These are phyloP conservation scores for Amia ocellicauda DNA, from an alignment of 2,113 vertebrate species.

Conservation along the genomic window DNA sequence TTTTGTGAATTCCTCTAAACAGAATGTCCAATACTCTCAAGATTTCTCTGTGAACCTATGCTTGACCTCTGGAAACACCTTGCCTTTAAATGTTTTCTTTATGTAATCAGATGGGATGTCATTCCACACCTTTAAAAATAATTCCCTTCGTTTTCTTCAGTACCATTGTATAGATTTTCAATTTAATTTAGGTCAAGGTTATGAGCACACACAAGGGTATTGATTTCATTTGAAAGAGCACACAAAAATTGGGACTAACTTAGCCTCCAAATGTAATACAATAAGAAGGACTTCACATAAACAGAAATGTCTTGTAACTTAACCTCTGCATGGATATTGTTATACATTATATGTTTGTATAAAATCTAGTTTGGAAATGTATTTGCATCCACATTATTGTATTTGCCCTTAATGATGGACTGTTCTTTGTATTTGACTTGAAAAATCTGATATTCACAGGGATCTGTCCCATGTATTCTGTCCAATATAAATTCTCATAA, in stretches of 20 bases:
- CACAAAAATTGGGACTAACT: constrained; percentile 44
- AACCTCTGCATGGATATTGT: neutral
- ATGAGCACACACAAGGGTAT: constrained; percentile 53
- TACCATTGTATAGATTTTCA: constrained; percentile 59
- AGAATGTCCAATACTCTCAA: neutral
- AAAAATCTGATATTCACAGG: no score
- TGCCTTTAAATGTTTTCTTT: constrained; percentile 18
- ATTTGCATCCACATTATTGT: no score
- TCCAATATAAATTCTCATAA: no score
- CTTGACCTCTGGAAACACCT: constrained; percentile 4
- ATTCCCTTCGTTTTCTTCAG: constrained; percentile 53
- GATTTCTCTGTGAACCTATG: constrained; percentile 5
- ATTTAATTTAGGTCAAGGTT: constrained; percentile 61
- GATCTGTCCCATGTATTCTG: no score
- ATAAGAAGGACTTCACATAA: constrained; percentile 43
- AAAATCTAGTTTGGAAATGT: no score
- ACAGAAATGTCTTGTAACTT: constrained; percentile 8
- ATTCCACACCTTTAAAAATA: constrained; percentile 42
- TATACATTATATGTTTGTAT: no score
- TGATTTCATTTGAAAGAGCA: constrained; percentile 55
- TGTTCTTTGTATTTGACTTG: no score
- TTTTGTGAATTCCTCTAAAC: neutral
- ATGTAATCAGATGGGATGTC: constrained; percentile 12
- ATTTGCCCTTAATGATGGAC: no score
- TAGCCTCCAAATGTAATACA: constrained; percentile 48